These are phyloP conservation scores for Zhuqinia jingwanae DNA, from an alignment of 2,888 invertebrate genomes.

Conservation along the genomic window DNA sequence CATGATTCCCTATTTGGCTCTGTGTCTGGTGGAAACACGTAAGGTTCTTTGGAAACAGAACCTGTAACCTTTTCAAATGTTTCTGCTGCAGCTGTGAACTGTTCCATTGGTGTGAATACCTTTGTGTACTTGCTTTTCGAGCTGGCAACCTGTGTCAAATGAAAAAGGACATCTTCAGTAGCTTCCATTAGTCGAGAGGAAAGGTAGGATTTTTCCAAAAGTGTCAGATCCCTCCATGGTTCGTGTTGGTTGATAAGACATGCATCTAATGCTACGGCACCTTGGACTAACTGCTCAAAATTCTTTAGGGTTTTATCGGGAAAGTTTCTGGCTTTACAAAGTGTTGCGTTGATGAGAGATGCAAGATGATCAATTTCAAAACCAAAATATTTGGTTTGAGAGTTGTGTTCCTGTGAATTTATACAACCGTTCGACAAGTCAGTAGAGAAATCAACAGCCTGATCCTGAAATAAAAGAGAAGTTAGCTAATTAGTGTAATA, in stretches of 20 bases:
- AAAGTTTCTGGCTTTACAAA: neutral
- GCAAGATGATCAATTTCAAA: neutral
- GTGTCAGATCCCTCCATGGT: neutral
- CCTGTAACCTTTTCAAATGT: neutral
- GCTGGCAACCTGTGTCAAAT: neutral
- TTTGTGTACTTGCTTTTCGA: neutral
- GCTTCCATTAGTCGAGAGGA: neutral
- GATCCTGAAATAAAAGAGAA: neutral
- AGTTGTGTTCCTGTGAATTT: neutral
- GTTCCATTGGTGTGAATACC: neutral
- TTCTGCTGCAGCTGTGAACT: neutral
- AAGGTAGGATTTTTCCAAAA: neutral
- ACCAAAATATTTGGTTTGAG: neutral
- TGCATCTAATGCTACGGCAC: neutral
- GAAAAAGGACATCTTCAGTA: constrained; percentile 14
- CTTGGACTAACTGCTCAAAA: neutral
- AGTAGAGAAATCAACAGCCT: neutral
- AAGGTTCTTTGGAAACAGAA: neutral
- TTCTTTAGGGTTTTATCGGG: neutral
- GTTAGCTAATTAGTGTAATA: too few relatives aligned
- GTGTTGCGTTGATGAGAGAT: neutral
- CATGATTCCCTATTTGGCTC: neutral
- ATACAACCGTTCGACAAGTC: neutral
- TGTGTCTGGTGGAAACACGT: neutral
- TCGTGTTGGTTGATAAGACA: neutral